Evolutionary conservation across 2,113 vertebrate species (phyloP), one percentile per base, ranked within the genome.

Genomic region (Tyrannus savana): DNA sequence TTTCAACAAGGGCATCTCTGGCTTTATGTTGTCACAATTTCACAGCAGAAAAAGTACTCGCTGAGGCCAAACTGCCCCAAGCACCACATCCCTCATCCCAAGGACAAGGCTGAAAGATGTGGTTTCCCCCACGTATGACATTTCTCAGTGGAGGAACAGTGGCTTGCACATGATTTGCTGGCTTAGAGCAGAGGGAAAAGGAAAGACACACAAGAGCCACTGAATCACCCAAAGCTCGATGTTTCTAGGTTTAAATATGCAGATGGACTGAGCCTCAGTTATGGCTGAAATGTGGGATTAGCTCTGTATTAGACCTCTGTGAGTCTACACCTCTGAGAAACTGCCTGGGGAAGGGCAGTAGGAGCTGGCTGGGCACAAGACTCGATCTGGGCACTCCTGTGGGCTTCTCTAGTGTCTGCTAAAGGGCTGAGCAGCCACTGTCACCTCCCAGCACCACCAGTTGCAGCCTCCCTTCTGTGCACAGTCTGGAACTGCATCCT

Each of bases 71-170:
- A 76, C 18, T 87, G 58, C 39, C 37, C 47, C 81, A 35, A 69
- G 60, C 50, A 66, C 31, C 31, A 23, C 49, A 47, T 42, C 25
- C 75, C 49, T 72, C 52, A 75, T 42, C 23, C 44, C 55, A 73
- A 68, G 37, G 60, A 31, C 27, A 50, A 91, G 73, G 60, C 28
- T 75, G 83, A 79, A 87, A 62, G 21, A 47, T 52, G 47, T 2
- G 1, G 3, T 74, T 89, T 84, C 56, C 53, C 39, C 27, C 4
- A 1, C 0, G 0, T 41, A 27, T 12, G 59, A n/a, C 28, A 23
- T 49, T 80, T 64, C n/a, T 66, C n/a, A 2, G 55, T 2, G 3
- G 37, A 87, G 37, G 64, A 78, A 33, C 1, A 3, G 18, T 24
- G 68, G 4, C 24, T 28, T 58, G 55, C 52, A 75, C 31, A 21